phyloP scores from a whole-genome alignment of 2,797 vertebrate genomes.

The Meda fulgida region DNA sequence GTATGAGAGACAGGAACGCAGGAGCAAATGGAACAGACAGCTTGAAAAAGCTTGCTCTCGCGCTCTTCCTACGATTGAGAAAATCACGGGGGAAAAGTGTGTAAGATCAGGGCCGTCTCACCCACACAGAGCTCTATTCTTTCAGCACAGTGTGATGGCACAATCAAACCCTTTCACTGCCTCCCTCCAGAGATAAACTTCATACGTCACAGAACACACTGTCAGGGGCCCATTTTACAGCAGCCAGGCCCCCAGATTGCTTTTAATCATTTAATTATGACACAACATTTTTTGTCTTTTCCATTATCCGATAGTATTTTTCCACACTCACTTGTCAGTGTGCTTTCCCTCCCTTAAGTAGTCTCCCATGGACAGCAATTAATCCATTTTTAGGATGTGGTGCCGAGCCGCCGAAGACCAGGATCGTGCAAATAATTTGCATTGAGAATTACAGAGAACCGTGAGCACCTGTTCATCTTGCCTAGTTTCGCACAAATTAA shows the following conservation, averaged over 20 bases:
- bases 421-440: neutral
- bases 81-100: slow-evolving; percentile 44
- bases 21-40: slow-evolving; percentile 47
- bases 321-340: neutral
- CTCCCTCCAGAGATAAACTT: slow-evolving; percentile 43
- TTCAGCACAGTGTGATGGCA: slow-evolving; percentile 27
- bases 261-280: slow-evolving; percentile 59
- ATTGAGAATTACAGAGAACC: no score
- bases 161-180: slow-evolving; percentile 38
- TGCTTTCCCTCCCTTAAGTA: neutral
- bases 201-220: slow-evolving; percentile 31
- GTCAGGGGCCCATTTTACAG: slow-evolving; percentile 18
- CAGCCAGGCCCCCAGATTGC: slow-evolving; percentile 17
- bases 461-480: no score
- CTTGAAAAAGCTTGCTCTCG: slow-evolving; percentile 49
- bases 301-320: slow-evolving; percentile 6
- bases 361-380: neutral
- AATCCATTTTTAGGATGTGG: neutral
- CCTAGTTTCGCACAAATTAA: neutral
- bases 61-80: slow-evolving; percentile 39
- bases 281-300: neutral
- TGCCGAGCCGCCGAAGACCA: neutral
- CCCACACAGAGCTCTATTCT: slow-evolving; percentile 49
- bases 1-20: neutral
- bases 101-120: slow-evolving; percentile 35